Evolutionary conservation across 2,113 vertebrate species (phyloP).

Genomic region (Dipodomys ordii): DNA sequence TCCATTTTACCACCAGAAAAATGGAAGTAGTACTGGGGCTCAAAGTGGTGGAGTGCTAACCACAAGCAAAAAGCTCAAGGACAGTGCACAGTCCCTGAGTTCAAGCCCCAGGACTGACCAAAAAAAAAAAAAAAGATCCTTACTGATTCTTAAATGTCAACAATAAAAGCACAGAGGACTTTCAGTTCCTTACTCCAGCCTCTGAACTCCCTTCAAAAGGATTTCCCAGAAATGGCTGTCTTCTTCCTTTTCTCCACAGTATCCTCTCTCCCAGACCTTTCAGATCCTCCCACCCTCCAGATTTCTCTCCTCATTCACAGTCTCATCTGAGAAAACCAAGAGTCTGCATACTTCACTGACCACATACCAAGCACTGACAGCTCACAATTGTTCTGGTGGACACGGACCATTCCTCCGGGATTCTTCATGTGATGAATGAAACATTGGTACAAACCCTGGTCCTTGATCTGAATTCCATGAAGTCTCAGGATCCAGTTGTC

Average conservation of each 20-base stretch:
- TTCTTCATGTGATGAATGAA: constrained; percentile 32
- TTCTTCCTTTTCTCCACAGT: background rate
- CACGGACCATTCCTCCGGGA: background rate
- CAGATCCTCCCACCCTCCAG: no score
- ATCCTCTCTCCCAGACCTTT: background rate
- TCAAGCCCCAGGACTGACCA: no score
- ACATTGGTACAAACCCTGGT: constrained; percentile 67
- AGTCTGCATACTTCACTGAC: background rate
- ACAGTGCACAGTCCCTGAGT: no score
- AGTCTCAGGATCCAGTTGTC: constrained; percentile 60
- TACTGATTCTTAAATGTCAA: background rate
- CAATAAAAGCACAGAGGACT: constrained; percentile 1
- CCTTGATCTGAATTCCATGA: constrained; percentile 68
- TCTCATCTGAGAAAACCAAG: background rate
- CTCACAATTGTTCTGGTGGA: constrained; percentile 15
- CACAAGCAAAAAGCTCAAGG: no score
- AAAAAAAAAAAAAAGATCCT: no score
- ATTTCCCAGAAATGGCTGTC: constrained; percentile 6
- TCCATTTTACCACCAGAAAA: no score
- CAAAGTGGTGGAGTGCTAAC: no score
- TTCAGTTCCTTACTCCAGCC: constrained; percentile 44
- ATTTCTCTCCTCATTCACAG: background rate
- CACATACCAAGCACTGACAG: constrained; percentile 77
- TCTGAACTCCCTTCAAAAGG: background rate
- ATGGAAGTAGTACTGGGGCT: no score